Base-by-base conservation (phyloP, 2,888 invertebrate genomes). In the Amiota minor region DNA sequence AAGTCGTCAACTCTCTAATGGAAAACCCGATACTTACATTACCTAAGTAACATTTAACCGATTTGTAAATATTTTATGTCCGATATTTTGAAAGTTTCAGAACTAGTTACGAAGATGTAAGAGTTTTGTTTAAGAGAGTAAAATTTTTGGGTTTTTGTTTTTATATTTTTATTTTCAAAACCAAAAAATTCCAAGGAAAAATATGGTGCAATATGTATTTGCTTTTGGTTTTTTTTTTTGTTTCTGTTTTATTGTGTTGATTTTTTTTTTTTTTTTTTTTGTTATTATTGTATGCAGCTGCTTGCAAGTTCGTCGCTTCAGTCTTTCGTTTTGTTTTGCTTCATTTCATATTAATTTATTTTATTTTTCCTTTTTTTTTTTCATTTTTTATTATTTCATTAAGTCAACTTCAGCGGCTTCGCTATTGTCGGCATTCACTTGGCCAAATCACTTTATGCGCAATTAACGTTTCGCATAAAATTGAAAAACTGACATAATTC, bases 401-500 rank as follows among this genome's bases (percentile, higher is more conserved):
- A 14, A 12, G 50, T 35, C 46, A n/a, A 16, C 18, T 0, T 55
- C 71, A 62, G 73, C 61, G 81, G 79, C 84, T 79, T 78, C 79
- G 74, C 76, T 79, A 67, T 20, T 72, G 76, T 73, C 71, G 59
- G 55, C 53, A 20, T 16, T 16, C 47, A 69, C 18, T 70, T 68
- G 47, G 47, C 50, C 62, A 70, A 70, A 72, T 67, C 68, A 64
- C 77, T 78, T 78, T 84, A 81, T 84, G 79, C 77, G 78, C 84
- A 83, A 81, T 80, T 83, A 84, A 82, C 79, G 76, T 78, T 83
- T 77, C 82, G 83, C 80, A 85, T 85, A 86, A 85, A 80, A 81
- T 81, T 83, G 83, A 82, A 81, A 81, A 87, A 84, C 84, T 86
- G 87, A 85, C 87, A 87, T 88, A 86, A 87, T 87, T 88, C 85